These are phyloP conservation scores for Frankliniella fusca DNA, from an alignment of 2,888 invertebrate species.

Conservation along the genomic window DNA sequence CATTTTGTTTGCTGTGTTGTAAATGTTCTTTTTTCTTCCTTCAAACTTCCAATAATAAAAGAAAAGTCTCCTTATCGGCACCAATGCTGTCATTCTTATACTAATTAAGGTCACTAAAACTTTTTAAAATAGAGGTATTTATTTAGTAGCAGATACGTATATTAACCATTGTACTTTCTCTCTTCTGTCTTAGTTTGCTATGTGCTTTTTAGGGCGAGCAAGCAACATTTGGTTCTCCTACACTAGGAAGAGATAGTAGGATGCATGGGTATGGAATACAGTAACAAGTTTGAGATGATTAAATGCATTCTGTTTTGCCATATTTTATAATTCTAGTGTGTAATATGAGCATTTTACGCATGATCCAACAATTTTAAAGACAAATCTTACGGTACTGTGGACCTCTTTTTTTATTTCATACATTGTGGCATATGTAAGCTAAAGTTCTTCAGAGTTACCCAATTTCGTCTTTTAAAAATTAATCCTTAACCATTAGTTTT, in stretches of 20 bases:
- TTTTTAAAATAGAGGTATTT: not conserved
- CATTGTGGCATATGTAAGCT: not conserved
- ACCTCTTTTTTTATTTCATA: not conserved
- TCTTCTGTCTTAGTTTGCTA: not conserved
- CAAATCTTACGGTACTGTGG: not conserved
- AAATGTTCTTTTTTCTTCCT: not conserved
- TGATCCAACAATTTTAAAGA: too few species aligned
- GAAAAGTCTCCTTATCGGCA: not conserved
- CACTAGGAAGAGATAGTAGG: not conserved
- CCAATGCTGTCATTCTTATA: too few species aligned
- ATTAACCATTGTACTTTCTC: not conserved
- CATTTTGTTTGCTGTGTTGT: slow-evolving; percentile 27
- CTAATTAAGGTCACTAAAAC: too few species aligned
- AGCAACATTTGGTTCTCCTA: not conserved
- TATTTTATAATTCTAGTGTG: too few species aligned
- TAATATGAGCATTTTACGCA: too few species aligned
- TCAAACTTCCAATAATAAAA: not conserved
- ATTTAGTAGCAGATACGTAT: not conserved
- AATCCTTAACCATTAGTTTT: not conserved
- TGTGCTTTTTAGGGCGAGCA: not conserved
- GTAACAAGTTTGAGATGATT: not conserved
- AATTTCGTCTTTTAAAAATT: not conserved
- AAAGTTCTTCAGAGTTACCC: not conserved
- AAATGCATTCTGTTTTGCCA: not conserved
- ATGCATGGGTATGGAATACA: not conserved